Evolutionary conservation across 2,113 vertebrate species (phyloP).

Genomic region (Sakesphorus luctuosus): DNA sequence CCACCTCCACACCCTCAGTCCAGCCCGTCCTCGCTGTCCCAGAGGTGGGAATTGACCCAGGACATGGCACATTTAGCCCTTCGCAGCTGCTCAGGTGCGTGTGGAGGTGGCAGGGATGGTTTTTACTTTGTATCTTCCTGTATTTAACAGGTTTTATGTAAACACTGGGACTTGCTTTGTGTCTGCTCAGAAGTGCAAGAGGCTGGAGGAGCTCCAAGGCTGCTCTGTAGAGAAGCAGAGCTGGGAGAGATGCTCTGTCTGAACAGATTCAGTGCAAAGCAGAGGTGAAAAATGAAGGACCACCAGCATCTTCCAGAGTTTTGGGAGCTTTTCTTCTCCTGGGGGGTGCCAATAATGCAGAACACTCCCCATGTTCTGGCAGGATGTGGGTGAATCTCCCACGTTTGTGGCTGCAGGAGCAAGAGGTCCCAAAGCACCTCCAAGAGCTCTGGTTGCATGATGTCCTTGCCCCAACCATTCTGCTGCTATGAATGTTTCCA

Average conservation of each 20-base stretch:
- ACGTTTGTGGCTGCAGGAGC: background rate
- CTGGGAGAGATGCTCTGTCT: background rate
- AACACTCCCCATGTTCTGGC: too few relatives aligned
- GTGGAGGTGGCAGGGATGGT: background rate
- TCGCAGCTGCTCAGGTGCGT: background rate
- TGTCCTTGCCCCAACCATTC: background rate
- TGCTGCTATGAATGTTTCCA: background rate
- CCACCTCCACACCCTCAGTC: background rate
- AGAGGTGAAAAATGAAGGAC: background rate
- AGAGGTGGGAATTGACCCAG: background rate
- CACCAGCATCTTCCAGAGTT: rapidly evolving
- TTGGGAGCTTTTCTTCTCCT: background rate
- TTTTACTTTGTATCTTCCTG: background rate
- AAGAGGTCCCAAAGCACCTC: background rate
- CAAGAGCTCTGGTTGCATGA: background rate
- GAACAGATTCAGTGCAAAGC: background rate
- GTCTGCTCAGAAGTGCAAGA: background rate
- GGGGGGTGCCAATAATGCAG: background rate
- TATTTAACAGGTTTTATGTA: background rate
- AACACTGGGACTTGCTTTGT: rapidly evolving
- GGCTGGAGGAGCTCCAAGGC: background rate
- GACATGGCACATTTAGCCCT: background rate
- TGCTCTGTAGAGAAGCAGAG: background rate
- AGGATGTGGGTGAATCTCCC: background rate
- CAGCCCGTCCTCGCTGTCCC: background rate